phyloP scores from a whole-genome alignment of 2,888 invertebrate genomes.

The Uloborus plumipes region DNA sequence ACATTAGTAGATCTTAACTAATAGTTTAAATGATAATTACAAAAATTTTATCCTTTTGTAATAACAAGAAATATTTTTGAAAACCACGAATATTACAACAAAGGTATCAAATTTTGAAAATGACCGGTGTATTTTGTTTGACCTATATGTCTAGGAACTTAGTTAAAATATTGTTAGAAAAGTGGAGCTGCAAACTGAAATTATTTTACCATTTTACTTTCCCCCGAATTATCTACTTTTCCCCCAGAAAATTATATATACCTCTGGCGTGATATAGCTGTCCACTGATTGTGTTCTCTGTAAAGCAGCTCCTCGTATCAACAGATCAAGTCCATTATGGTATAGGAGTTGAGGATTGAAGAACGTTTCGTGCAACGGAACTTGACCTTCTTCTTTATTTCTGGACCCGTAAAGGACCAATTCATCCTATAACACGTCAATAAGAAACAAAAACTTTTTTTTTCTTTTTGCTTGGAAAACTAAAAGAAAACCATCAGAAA shows the following conservation, averaged over 20 bases:
- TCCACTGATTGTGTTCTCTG: constrained; percentile 76
- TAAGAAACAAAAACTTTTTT: neutral
- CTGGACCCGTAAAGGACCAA: constrained; percentile 16
- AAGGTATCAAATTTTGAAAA: too few species aligned
- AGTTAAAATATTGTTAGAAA: too few species aligned
- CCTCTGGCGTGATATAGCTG: constrained; percentile 73
- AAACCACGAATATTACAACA: too few species aligned
- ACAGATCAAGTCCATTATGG: constrained; percentile 76
- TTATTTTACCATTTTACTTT: too few species aligned
- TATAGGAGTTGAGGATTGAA: constrained; percentile 58
- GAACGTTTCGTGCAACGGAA: constrained; percentile 45
- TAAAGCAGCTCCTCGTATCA: constrained; percentile 79
- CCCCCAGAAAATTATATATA: constrained; percentile 68
- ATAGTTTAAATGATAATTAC: too few species aligned
- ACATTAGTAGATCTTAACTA: too few species aligned
- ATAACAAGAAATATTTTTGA: too few species aligned
- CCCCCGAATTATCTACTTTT: neutral
- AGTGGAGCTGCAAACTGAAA: too few species aligned
- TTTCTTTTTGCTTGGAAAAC: neutral
- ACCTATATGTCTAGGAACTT: too few species aligned
- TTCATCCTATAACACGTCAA: constrained; percentile 17
- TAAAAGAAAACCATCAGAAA: neutral
- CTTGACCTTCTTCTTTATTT: constrained; percentile 12
- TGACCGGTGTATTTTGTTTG: too few species aligned
- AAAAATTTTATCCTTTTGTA: too few species aligned